Percentiles rank a stretch among this genome's conserved stretches.
phyloP scores from a whole-genome alignment of 1,140 invertebrate genomes.

The Cecropterus lyciades region DNA sequence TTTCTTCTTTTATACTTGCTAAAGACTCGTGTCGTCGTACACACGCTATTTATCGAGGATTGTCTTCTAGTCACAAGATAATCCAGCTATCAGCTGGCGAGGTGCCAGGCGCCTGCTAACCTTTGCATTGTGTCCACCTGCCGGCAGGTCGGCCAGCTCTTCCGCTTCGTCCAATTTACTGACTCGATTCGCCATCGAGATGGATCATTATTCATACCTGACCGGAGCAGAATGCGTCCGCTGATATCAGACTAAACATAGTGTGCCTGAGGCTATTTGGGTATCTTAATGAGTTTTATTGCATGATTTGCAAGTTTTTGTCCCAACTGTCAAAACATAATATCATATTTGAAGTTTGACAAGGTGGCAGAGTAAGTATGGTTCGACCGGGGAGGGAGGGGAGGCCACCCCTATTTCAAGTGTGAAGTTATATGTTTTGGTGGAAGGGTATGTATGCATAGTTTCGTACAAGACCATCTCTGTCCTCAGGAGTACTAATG shows the following conservation, averaged over 20 bases:
- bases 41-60: neutral
- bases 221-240: constrained; percentile 1
- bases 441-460: too few relatives aligned
- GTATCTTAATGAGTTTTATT: neutral
- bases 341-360: too few relatives aligned
- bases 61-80: neutral
- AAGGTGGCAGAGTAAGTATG: too few relatives aligned
- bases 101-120: constrained; percentile 9
- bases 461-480: too few relatives aligned
- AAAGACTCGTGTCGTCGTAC: neutral
- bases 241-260: neutral
- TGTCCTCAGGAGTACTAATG: too few relatives aligned
- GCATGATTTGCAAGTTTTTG: too few relatives aligned
- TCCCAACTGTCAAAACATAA: too few relatives aligned
- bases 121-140: constrained; percentile 20
- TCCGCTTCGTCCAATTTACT: constrained; percentile 15
- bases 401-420: too few relatives aligned
- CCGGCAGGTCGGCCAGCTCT: constrained; percentile 8
- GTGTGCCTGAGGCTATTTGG: neutral
- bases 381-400: too few relatives aligned
- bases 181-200: neutral
- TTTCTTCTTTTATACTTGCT: too few relatives aligned
- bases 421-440: too few relatives aligned
- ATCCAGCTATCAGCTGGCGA: constrained; percentile 6
- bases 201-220: constrained; percentile 6